Percentiles rank a stretch among this genome's conserved stretches.
These are phyloP conservation scores for Lysandra coridon DNA, from an alignment of 2,888 invertebrate genomes.

Conservation along the genomic window DNA sequence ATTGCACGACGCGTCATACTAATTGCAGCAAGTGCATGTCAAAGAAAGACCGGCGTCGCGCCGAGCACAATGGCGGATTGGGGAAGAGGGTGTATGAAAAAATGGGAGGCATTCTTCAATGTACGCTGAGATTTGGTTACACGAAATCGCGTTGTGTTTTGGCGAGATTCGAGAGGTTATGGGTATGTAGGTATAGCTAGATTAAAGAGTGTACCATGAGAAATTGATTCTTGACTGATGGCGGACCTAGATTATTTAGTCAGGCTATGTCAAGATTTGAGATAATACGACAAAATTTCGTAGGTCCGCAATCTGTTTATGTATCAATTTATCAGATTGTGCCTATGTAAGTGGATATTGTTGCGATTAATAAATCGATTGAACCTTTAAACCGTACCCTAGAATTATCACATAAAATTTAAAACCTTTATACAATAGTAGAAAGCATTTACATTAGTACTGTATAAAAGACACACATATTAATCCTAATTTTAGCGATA, in stretches of 20 bases:
- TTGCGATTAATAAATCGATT: not conserved
- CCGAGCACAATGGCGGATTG: slow-evolving; percentile 75
- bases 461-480: not conserved
- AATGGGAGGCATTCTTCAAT: slow-evolving; percentile 62
- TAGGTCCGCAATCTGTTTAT: not conserved
- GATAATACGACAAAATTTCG: too few relatives aligned
- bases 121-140: slow-evolving; percentile 69
- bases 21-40: slow-evolving; percentile 78
- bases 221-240: not conserved
- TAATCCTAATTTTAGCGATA: not conserved
- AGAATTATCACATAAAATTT: not conserved
- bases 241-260: too few relatives aligned
- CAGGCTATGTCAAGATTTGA: too few relatives aligned
- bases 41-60: slow-evolving; percentile 77
- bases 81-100: slow-evolving; percentile 72
- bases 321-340: not conserved
- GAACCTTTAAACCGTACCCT: not conserved
- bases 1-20: slow-evolving; percentile 63
- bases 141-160: slow-evolving; percentile 52
- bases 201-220: not conserved
- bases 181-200: not conserved
- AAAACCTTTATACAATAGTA: not conserved
- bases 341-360: not conserved
- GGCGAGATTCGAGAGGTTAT: slow-evolving; percentile 34
- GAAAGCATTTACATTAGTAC: not conserved